Evolutionary conservation across 2,888 invertebrate genomes (phyloP), one percentile per base, ranked within the genome.

Genomic region (Ochropleura leucogaster): DNA sequence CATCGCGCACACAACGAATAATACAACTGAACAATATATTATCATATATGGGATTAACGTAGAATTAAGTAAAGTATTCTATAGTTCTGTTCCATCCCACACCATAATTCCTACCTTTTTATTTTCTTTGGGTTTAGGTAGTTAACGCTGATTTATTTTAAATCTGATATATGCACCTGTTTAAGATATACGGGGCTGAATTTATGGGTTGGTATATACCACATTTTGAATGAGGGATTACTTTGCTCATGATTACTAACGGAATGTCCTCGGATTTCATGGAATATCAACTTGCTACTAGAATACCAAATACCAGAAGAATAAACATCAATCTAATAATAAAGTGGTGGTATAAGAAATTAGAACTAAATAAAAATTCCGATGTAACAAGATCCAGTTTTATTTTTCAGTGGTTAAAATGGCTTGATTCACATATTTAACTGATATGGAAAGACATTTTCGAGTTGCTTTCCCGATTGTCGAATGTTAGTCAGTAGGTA

Each of bases 371-470:
- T 83, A 65, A 83, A 79, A 80, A 47, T 12, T 10, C 14, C 4
- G 53, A 59, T 1, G 7, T 72, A 49, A 62, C 47, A 74, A 66
- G 64, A 71, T 63, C 60, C 64, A 63, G 49, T 59, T 77, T 77
- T 79, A 65, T 85, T 16, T 72, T 83, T 72, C 51, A 66, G 12
- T 72, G 57, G 10, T 57, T 73, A 69, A 67, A 69, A 64, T 72
- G 73, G 64, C 64, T 65, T 53, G 49, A 64, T 76, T 68, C 66
- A 64, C 69, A 59, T 63, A 72, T 68, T 71, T 78, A 42, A 72
- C 57, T 83, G 74, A 79, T 80, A 85, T 83, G 74, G 53, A 75
- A 80, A 85, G 16, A 64, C 72, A 67, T 69, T 62, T 53, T 64
- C 68, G 42, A 68, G 59, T 63, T 60, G 59, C 63, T 76, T 81